Evolutionary conservation across 2,113 vertebrate genomes (phyloP).

Genomic region (Lathamus discolor): DNA sequence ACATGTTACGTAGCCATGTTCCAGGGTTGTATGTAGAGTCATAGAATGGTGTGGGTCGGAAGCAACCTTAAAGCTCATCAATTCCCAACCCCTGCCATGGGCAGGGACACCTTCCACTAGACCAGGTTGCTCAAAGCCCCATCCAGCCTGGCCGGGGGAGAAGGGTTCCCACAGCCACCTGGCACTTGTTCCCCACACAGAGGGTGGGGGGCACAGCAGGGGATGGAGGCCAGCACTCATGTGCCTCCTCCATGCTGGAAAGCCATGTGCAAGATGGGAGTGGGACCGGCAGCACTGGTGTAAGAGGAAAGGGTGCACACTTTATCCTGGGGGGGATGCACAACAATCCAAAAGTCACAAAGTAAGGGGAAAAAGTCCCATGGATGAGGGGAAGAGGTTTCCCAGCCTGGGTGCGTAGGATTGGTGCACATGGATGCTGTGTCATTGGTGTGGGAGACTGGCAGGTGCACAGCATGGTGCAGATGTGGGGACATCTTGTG

Average conservation of each 20-base stretch:
- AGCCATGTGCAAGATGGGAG: neutral
- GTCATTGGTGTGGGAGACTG: too few species aligned
- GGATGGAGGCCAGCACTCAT: neutral
- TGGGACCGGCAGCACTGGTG: fast-evolving
- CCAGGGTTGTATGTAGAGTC: neutral
- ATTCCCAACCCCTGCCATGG: neutral
- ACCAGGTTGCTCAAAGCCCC: neutral
- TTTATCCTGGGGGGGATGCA: neutral
- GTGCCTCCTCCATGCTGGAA: neutral
- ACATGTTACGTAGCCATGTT: fast-evolving
- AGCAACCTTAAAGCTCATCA: neutral
- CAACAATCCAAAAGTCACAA: neutral
- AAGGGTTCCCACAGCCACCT: neutral
- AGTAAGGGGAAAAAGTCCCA: neutral
- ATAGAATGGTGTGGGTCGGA: neutral
- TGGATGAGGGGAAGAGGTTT: neutral
- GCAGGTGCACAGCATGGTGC: neutral
- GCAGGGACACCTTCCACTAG: neutral
- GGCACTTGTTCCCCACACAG: neutral
- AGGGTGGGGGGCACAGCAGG: fast-evolving
- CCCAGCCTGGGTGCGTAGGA: fast-evolving
- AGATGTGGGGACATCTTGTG: fast-evolving
- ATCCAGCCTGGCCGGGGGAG: neutral
- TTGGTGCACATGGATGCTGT: too few species aligned
- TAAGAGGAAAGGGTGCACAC: fast-evolving